These are phyloP conservation scores for Geopemphigus sp. DNA, from an alignment of 1,140 invertebrate genomes.

Conservation along the genomic window DNA sequence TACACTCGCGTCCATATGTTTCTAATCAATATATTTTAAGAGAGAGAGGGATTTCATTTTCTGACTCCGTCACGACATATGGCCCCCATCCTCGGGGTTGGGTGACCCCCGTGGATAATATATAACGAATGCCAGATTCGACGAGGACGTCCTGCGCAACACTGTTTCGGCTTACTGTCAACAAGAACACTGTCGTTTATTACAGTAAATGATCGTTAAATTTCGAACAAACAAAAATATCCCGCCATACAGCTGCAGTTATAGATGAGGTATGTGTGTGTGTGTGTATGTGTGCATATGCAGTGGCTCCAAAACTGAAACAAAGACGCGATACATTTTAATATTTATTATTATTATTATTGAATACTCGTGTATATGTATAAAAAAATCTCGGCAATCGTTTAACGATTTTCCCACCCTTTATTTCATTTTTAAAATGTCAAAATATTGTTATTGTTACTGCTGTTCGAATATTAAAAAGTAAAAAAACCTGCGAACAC, in stretches of 20 bases:
- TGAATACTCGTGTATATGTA: no score
- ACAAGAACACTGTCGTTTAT: no score
- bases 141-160: not conserved
- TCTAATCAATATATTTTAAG: slow-evolving; percentile 32
- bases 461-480: not conserved
- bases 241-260: no score
- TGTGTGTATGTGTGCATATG: no score
- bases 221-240: not conserved
- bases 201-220: not conserved
- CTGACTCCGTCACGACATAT: not conserved
- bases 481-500: not conserved
- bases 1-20: not conserved
- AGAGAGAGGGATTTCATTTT: not conserved
- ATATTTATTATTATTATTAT: no score
- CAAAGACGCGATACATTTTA: no score
- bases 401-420: not conserved
- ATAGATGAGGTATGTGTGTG: no score
- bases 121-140: not conserved
- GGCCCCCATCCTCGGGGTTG: not conserved
- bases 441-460: not conserved
- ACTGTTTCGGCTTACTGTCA: no score
- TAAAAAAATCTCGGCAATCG: not conserved
- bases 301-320: not conserved
- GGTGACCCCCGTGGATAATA: no score
- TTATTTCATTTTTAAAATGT: not conserved